phyloP scores from a whole-genome alignment of 2,888 invertebrate species.

The Apocheima hispidaria region DNA sequence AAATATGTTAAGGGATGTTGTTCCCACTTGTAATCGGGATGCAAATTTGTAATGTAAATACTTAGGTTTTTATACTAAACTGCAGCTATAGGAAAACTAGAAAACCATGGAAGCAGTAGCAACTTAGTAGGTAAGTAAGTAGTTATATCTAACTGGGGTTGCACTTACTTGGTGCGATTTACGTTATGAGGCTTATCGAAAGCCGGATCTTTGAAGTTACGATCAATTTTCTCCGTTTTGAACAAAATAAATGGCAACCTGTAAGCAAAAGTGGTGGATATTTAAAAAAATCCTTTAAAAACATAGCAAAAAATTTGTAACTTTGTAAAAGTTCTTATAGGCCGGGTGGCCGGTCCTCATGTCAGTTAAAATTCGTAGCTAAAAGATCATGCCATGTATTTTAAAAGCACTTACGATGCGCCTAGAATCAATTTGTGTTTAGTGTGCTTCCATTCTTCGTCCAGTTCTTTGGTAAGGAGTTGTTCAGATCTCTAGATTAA shows the following conservation, averaged over 20 bases:
- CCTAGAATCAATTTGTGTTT: slow-evolving; percentile 79
- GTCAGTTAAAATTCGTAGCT: not conserved
- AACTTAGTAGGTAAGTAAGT: too few relatives aligned
- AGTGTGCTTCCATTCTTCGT: slow-evolving; percentile 70
- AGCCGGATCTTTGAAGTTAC: slow-evolving; percentile 70
- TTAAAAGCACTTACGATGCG: slow-evolving; percentile 73
- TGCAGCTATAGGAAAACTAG: too few relatives aligned
- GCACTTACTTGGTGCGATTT: slow-evolving; percentile 61
- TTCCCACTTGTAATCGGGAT: too few relatives aligned
- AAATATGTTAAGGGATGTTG: too few relatives aligned
- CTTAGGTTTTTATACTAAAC: too few relatives aligned
- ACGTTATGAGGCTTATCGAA: slow-evolving; percentile 68
- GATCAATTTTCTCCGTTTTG: slow-evolving; percentile 75
- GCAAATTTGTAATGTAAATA: too few relatives aligned
- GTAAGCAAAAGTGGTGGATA: slow-evolving; percentile 43
- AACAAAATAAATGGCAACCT: slow-evolving; percentile 80
- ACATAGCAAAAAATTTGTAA: too few relatives aligned
- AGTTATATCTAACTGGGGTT: not conserved
- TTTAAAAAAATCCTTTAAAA: not conserved
- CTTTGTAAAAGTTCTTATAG: too few relatives aligned
- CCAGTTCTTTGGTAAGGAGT: slow-evolving; percentile 71
- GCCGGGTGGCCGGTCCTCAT: too few relatives aligned
- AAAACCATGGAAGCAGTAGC: too few relatives aligned
- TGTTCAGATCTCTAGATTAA: slow-evolving; percentile 76
- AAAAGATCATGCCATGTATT: not conserved